Conservation (phyloP, 2,113 vertebrate species). For the zebrafish (Danio rerio) region GRCz12tu NC_133177.1:55636501-55637000, state of each 20-base stretch:
- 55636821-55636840: background rate
- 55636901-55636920: no score
- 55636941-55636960: no score
- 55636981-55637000: no score
- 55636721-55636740: background rate
- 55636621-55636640: conserved; percentile 23
- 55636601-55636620: background rate
- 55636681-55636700: background rate
- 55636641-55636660: conserved; percentile 33
- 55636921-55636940: no score
- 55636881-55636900: background rate
- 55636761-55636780: background rate
- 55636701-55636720: background rate
- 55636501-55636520: background rate
- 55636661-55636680: background rate
- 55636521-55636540: background rate
- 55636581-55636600: conserved; percentile 4
- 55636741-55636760: conserved; percentile 23
- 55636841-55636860: background rate
- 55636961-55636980: no score
- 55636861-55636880: background rate
- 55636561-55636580: conserved; percentile 1
- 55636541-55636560: conserved; percentile 2
- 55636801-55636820: background rate
- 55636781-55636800: background rate